Evolutionary conservation across 2,113 vertebrate genomes (phyloP), one percentile per base, ranked within the genome.

Genomic region (Chaetodon trifascialis): DNA sequence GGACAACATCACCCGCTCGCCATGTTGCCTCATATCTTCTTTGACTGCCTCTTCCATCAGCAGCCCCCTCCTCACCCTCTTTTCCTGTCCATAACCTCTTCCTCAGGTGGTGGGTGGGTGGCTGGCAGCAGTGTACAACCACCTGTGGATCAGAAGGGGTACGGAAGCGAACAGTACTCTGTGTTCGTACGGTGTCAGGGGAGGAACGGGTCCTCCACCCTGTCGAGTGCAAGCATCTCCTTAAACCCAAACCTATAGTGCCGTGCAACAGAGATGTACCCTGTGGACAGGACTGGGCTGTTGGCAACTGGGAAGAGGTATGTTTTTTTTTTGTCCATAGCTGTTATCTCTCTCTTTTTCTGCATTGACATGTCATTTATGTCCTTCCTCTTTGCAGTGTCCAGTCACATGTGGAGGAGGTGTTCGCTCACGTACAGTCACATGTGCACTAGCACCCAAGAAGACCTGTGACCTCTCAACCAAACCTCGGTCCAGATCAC

Each of bases 21-120:
- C 44, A 38, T 52, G 44, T 66, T 10, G 66, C 52, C 34, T 4
- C 21, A 19, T 42, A 54, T 15, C 19, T 19, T 49, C 25, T 73
- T 10, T 62, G 19, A 66, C 58, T 56, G 34, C 42, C 47, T 7
- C n/a, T 5, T 52, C 7, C n/a, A 4, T 71, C 56, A 49, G 58
- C 2, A 10, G 19, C 54, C 56, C 79, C 36, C 21, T 63, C 25
- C 47, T 59, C 67, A 60, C 11, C 21, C 23, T 60, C 34, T 62
- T 9, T 75, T 64, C 7, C 38, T 69, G 25, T 62, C 46, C 16
- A 14, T 47, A 36, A 25, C 2, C 4, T 78, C 11, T 11, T 15
- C 52, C 46, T 66, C 90, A 99, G 98, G 86, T 99, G 98, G 98
- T 99, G 98, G 98, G 94, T 97, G 68, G 97, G 97, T 4, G 96